A percentile compares a stretch with the other conserved stretches of the same genome.
Conservation (phyloP, 2,113 vertebrate genomes). For the Notechis scutatus region DNA sequence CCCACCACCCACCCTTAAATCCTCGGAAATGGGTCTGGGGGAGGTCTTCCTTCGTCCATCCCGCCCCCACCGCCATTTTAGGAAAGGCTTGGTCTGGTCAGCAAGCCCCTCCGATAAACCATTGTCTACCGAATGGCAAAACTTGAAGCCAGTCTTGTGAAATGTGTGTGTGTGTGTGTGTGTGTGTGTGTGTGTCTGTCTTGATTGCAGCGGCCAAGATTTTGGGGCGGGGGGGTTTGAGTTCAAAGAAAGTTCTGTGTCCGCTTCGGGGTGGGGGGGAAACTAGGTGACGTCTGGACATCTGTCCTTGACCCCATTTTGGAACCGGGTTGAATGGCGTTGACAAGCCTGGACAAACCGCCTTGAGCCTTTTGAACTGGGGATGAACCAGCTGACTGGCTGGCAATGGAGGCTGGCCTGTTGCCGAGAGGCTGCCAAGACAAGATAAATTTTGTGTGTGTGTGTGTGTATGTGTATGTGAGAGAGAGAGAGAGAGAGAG, state of each 20-base stretch:
- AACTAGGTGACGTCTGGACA: not conserved
- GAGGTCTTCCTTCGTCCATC: too few relatives aligned
- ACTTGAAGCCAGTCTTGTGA: accelerated
- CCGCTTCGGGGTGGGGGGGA: not conserved
- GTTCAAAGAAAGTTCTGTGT: too few relatives aligned
- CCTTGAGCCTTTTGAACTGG: not conserved
- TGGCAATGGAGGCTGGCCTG: not conserved
- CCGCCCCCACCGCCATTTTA: not conserved
- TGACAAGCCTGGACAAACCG: too few relatives aligned
- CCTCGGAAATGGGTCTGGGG: not conserved
- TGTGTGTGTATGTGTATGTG: too few relatives aligned
- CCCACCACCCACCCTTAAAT: not conserved
- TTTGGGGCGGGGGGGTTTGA: not conserved
- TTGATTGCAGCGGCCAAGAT: not conserved
- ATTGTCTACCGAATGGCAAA: accelerated
- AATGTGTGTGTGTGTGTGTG: too few relatives aligned
- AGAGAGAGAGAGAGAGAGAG: too few relatives aligned
- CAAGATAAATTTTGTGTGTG: too few relatives aligned
- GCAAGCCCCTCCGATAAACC: accelerated
- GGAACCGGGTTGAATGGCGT: accelerated
- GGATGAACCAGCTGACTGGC: not conserved
- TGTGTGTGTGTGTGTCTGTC: not conserved
- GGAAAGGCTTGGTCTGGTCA: too few relatives aligned
- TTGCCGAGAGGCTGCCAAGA: not conserved
- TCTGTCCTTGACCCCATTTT: not conserved